Evolutionary conservation across 2,113 vertebrate species (phyloP), one percentile per base, ranked within the genome.

Genomic region (Lepidiolamprologus cunningtoni): DNA sequence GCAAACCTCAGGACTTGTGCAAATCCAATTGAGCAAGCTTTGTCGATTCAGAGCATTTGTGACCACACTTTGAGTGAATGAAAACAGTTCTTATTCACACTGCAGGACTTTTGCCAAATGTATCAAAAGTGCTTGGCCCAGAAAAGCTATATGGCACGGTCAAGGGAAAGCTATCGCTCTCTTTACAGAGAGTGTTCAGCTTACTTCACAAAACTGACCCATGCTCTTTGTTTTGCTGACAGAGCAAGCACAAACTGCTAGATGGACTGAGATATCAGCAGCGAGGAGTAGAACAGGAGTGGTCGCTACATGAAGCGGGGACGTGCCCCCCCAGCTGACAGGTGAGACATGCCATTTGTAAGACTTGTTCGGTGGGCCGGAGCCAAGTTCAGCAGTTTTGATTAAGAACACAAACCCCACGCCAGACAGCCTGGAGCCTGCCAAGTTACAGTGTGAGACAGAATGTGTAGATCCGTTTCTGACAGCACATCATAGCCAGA

Each of bases 361-460:
- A 84, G 83, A 84, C 54, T 87, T 78, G 76, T 85, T 88, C 85
- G 78, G 76, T 83, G 86, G 68, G 84, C 78, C 78, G 79, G 23
- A 66, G 91, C 84, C 91, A 90, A 92, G 80, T 73, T 71, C 79
- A 80, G 87, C 87, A 76, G 81, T 92, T 91, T 92, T 83, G 91
- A 92, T 89, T 86, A 90, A 87, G 80, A 61, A 84, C 82, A 76
- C 76, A 86, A 85, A 90, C 45, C 33, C 81, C 35, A 80, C 50
- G 79, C 83, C 86, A 92, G 88, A 89, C 86, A 78, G 68, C 8
- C 35, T 85, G 89, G 84, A 87, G 85, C 90, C 84, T 87, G 84
- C 80, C 87, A 87, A 79, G 86, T 58, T 23, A 3, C 87, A 81
- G n/a, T 47, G 21, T 66, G 47, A 35, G 71, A 85, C 33, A 78